Evolutionary conservation across 2,113 vertebrate species (phyloP).

Genomic region (Bubo bubo): DNA sequence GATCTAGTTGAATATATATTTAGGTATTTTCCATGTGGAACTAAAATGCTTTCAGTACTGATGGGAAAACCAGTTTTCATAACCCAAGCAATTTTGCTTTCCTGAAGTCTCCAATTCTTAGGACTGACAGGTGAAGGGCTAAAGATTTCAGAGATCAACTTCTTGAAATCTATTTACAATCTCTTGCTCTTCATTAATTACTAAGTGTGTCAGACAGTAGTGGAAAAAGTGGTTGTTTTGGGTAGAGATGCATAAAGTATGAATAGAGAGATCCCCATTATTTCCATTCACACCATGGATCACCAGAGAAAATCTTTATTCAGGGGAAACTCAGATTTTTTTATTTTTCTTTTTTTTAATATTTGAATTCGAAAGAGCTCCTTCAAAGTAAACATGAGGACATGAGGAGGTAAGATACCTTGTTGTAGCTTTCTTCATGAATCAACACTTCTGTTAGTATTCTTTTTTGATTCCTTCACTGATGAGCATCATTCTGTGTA

Average conservation of each 20-base stretch:
- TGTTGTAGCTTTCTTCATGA: not conserved
- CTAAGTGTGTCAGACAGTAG: not conserved
- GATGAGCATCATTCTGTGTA: not conserved
- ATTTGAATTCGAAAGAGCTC: not conserved
- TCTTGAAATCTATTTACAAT: not conserved
- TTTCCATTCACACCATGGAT: not conserved
- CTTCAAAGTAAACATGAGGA: not conserved
- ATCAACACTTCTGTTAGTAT: not conserved
- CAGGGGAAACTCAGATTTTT: not conserved
- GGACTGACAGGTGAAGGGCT: not conserved
- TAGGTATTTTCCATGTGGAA: not conserved
- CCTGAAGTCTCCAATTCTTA: not conserved
- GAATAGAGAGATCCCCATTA: not conserved
- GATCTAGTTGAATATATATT: not conserved
- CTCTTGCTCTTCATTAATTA: not conserved
- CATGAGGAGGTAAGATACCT: not conserved
- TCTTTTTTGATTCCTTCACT: not conserved
- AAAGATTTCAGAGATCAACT: not conserved
- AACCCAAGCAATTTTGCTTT: not conserved
- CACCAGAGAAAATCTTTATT: not conserved
- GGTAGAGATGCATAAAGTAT: not conserved
- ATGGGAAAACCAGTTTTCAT: not conserved
- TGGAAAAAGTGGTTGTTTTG: not conserved
- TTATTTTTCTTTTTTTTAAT: not conserved
- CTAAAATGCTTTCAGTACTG: not conserved